A percentile compares a stretch with the other conserved stretches of the same genome.
These are phyloP conservation scores for Poecilia velifera DNA, from an alignment of 2,797 vertebrate genomes.

Conservation along the genomic window DNA sequence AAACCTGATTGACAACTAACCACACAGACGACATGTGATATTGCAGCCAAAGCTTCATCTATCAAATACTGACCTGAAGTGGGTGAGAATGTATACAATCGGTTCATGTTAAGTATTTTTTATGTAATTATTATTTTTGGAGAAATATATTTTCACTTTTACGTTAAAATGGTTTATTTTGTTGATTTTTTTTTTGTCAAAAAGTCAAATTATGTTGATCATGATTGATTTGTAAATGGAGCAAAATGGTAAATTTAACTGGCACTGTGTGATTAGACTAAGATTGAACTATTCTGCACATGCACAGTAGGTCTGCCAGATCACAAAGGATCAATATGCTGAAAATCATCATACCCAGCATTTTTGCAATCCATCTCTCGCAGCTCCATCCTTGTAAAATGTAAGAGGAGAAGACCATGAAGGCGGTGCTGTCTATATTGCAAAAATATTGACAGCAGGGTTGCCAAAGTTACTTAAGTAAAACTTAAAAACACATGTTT, in stretches of 20 bases:
- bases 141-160: too few relatives aligned
- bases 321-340: neutral
- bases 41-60: too few relatives aligned
- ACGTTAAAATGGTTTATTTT: too few relatives aligned
- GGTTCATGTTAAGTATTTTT: too few relatives aligned
- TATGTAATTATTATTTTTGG: too few relatives aligned
- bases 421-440: neutral
- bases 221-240: neutral
- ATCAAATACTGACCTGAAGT: too few relatives aligned
- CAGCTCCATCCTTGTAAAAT: neutral
- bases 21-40: too few relatives aligned
- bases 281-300: neutral
- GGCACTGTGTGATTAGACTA: neutral
- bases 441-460: neutral
- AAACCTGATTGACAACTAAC: too few relatives aligned
- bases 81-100: too few relatives aligned
- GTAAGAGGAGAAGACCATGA: neutral
- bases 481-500: constrained; percentile 7
- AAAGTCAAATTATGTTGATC: too few relatives aligned
- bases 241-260: neutral
- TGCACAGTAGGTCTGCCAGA: neutral
- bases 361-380: neutral
- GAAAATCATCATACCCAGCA: neutral
- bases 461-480: neutral
- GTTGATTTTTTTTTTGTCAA: too few relatives aligned